Conservation (phyloP, 2,113 vertebrate species). For the Cheilinus undulatus region DNA sequence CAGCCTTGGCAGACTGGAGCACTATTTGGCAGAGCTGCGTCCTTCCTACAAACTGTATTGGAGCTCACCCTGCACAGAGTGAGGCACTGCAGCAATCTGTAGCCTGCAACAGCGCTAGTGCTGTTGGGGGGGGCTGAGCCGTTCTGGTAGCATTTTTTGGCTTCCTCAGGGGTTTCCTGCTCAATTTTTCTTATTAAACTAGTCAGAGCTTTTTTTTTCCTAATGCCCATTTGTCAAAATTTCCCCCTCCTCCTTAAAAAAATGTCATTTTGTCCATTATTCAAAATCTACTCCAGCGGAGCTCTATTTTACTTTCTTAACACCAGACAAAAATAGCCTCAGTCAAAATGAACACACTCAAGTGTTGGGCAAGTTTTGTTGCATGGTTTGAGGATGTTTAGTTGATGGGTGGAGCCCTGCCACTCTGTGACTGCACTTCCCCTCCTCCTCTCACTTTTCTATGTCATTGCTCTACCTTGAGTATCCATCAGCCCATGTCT, state of each 20-base stretch:
- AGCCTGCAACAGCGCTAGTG: slow-evolving; percentile 28
- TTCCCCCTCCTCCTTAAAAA: neutral
- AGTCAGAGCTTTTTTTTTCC: neutral
- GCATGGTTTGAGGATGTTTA: slow-evolving; percentile 40
- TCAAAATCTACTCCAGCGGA: neutral
- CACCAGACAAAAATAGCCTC: neutral
- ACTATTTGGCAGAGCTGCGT: slow-evolving; percentile 52
- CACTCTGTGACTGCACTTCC: slow-evolving; percentile 32
- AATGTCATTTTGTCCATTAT: neutral
- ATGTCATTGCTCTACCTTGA: slow-evolving; percentile 63
- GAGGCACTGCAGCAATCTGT: slow-evolving; percentile 60
- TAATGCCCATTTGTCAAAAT: neutral
- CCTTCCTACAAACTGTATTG: slow-evolving; percentile 44
- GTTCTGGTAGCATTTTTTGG: neutral
- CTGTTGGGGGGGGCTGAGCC: slow-evolving; percentile 1
- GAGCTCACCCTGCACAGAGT: slow-evolving; percentile 45
- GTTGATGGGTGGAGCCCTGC: slow-evolving; percentile 1
- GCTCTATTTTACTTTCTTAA: neutral
- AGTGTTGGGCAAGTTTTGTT: slow-evolving; percentile 16
- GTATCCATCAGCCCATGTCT: slow-evolving; percentile 66
- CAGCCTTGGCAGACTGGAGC: slow-evolving; percentile 36
- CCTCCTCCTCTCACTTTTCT: slow-evolving; percentile 42
- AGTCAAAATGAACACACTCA: slow-evolving; percentile 3
- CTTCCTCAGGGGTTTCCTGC: neutral
- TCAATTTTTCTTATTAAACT: neutral